A percentile compares a stretch with the other conserved stretches of the same genome.
Evolutionary conservation across 37 sponge, comb jelly and placozoan species (phyloP).

Genomic region (Ianthella basta): DNA sequence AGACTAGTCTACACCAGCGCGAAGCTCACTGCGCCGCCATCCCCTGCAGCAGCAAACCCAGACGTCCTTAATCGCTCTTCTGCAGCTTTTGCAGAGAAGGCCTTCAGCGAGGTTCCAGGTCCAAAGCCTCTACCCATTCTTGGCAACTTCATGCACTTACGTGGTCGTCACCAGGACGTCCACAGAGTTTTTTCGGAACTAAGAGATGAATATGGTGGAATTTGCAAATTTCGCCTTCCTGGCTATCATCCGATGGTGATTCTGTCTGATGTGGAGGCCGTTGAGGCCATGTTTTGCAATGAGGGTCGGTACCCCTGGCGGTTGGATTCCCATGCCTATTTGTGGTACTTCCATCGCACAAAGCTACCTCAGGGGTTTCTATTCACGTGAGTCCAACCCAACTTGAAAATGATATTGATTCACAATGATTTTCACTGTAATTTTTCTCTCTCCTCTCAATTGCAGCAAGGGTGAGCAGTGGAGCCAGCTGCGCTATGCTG

Average conservation of each 20-base stretch:
- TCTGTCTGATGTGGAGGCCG: neutral
- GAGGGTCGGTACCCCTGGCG: neutral
- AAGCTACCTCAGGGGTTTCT: conserved; percentile 12
- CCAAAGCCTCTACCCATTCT: conserved; percentile 9
- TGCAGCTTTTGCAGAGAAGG: no score
- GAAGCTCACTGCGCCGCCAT: no score
- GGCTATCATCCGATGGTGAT: neutral
- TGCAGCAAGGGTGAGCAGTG: neutral
- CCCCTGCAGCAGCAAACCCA: no score
- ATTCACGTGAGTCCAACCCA: neutral
- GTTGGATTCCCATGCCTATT: neutral
- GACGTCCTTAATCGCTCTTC: no score
- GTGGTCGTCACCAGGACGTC: neutral
- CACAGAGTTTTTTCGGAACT: neutral
- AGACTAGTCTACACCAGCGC: no score
- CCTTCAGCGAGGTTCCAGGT: conserved; percentile 24
- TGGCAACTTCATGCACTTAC: neutral
- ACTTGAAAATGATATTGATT: no score
- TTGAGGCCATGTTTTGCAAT: neutral
- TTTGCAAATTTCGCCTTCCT: conserved; percentile 12
- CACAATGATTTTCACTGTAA: no score
- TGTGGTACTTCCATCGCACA: neutral
- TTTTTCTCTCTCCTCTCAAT: no score
- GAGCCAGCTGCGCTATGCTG: conserved; percentile 12
- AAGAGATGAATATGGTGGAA: neutral